Conservation (phyloP, 2,888 invertebrate genomes). For the Oligia fasciuncula region DNA sequence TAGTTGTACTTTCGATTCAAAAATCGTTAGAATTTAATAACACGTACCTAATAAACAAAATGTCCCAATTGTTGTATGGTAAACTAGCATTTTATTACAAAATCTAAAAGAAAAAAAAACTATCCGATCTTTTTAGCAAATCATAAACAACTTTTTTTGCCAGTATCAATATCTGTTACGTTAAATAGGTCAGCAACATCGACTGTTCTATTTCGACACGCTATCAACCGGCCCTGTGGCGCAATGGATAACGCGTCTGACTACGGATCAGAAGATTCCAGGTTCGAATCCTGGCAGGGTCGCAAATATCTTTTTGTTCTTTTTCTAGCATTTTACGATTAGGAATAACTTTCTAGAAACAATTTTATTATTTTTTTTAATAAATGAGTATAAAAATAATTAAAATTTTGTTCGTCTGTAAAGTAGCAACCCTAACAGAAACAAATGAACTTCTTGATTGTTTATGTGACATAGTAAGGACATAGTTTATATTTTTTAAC, state of each 20-base stretch:
- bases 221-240: conserved; percentile 88
- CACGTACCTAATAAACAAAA: neutral
- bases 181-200: neutral
- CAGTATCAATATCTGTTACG: neutral
- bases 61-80: neutral
- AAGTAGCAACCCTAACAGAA: neutral
- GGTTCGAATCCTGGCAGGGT: conserved; percentile 92
- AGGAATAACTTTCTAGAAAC: neutral
- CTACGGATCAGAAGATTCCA: conserved; percentile 93
- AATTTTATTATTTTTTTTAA: neutral
- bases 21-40: neutral
- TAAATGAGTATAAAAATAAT: neutral
- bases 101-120: neutral
- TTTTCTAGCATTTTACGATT: neutral
- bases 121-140: neutral
- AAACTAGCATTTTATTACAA: neutral
- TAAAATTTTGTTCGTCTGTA: neutral
- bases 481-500: neutral
- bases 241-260: conserved; percentile 93
- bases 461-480: no score
- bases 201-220: conserved; percentile 48
- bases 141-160: neutral
- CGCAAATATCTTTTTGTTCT: conserved; percentile 71
- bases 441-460: neutral
- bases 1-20: neutral